Conservation (phyloP, 2,888 invertebrate genomes). For the Mellilla xanthometata region DNA sequence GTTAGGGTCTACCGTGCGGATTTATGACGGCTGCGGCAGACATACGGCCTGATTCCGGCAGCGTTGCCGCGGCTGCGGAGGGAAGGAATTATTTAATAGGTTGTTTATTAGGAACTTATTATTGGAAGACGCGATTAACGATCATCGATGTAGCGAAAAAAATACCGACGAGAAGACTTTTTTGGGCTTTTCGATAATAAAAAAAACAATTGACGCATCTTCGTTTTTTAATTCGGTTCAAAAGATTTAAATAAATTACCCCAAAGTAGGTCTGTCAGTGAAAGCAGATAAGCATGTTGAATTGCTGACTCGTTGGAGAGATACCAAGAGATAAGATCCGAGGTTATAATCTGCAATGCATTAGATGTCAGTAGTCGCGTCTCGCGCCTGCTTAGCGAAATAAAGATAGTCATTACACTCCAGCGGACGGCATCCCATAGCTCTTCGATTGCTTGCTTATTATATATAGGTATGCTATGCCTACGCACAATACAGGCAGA, state of each 20-base stretch:
- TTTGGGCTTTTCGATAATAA: too few species aligned
- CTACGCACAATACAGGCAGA: constrained; percentile 27
- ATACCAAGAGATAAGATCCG: constrained; percentile 11
- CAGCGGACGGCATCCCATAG: constrained; percentile 48
- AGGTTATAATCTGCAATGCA: constrained; percentile 17
- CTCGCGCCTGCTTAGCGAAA: constrained; percentile 47
- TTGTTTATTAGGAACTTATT: constrained; percentile 3
- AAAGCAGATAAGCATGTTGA: too few species aligned
- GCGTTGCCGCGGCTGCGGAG: constrained; percentile 7
- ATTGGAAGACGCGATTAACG: constrained; percentile 7
- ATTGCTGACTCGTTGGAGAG: too few species aligned
- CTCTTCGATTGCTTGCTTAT: constrained; percentile 37
- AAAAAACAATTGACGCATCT: too few species aligned
- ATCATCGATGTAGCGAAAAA: too few species aligned
- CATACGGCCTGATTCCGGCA: constrained; percentile 22
- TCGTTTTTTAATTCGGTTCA: too few species aligned
- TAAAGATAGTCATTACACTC: constrained; percentile 48
- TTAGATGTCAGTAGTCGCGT: constrained; percentile 42
- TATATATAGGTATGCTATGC: too few species aligned
- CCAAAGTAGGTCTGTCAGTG: too few species aligned
- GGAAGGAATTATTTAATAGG: constrained; percentile 16
- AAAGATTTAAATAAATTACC: too few species aligned
- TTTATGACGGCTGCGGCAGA: constrained; percentile 38
- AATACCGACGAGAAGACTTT: too few species aligned
- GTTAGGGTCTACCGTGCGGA: constrained; percentile 46